Evolutionary conservation across 2,113 vertebrate genomes (phyloP), one percentile per base, ranked within the genome.

Genomic region (Callocephalon fimbriatum): DNA sequence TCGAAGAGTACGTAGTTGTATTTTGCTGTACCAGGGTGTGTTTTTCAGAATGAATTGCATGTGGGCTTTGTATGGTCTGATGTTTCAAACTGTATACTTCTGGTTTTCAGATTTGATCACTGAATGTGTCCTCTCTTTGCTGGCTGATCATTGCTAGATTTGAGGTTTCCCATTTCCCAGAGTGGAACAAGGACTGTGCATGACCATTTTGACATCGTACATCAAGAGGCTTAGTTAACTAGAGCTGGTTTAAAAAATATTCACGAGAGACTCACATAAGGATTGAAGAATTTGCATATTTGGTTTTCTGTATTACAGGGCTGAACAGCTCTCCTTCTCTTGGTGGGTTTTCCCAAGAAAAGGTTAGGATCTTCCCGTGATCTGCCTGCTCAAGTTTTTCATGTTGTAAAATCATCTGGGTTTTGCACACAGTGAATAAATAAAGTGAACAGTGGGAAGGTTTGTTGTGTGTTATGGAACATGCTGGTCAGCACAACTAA

Each of bases 301-400:
- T 45, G 9, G 8, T 21, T 87, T 85, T 72, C n/a, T 66, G 0
- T 44, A 38, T 42, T 48, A 56, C n/a, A 76, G 37, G 44, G n/a
- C n/a, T 47, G 23, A 76, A 67, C 6, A 45, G 31, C 7, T 62
- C 17, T 83, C 17, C 29, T 67, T 0, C 42, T 63, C 86, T 84
- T 89, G 7, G n/a, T 21, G 13, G 2, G 14, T 35, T 35, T 58
- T 58, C 56, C n/a, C 56, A 58, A 58, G 20, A 58, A 35, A n/a
- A 58, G 32, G 13, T 22, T 18, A 17, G 0, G 15, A 1, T 1
- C 3, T 31, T 92, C 31, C 31, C 9, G 3, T 16, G 3, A 67
- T 35, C 72, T 90, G 35, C 77, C 77, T 90, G 67, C 29, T 90
- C 54, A 50, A 62, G 35, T 62, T 92, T 83, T 78, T 86, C 3